Evolutionary conservation across 2,888 invertebrate species (phyloP), one percentile per base, ranked within the genome.

Genomic region (Tyria jacobaeae): DNA sequence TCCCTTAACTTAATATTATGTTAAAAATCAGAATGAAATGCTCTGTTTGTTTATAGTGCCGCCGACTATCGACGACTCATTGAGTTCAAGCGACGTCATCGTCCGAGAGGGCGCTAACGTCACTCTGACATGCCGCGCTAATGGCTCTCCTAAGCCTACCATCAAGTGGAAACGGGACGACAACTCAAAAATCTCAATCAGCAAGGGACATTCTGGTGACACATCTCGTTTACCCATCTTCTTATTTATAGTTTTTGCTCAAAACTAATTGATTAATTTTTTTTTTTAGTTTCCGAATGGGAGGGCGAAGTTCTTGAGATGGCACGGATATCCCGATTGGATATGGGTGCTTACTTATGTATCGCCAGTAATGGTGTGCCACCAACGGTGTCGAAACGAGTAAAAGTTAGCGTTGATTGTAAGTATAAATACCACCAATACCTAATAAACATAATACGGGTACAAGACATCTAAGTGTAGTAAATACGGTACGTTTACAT

Each of bases 401-500:
- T 98, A 81, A 97, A 97, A 96, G 97, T 98, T 82, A 97, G 97
- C 94, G 98, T 98, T 47, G 98, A 98, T 91, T 98, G 98, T 98
- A 94, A 98, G 98, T 97, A 53, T 10, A 50, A 44, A 10, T 21
- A 10, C 17, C 21, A 10, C 17, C n/a, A 2, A 12, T 5, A n/a
- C n/a, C n/a, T n/a, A n/a, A 17, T 5, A 2, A 41, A 41, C 41
- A 41, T 41, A 17, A 1, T 17, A 21, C 17, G 10, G 17, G 3
- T 44, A 10, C 10, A 0, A 17, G 3, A 31, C 27, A 31, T 1
- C 27, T 0, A 31, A 31, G 27, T 31, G 3, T 31, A 31, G 27
- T 31, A 6, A 4, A 6, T 31, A 31, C 3, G 4, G 27, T 31
- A 31, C 27, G 27, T 31, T 31, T 31, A 31, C 27, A 4, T 31